Evolutionary conservation across 2,113 vertebrate species (phyloP).

Genomic region (Melanocharis versteri): DNA sequence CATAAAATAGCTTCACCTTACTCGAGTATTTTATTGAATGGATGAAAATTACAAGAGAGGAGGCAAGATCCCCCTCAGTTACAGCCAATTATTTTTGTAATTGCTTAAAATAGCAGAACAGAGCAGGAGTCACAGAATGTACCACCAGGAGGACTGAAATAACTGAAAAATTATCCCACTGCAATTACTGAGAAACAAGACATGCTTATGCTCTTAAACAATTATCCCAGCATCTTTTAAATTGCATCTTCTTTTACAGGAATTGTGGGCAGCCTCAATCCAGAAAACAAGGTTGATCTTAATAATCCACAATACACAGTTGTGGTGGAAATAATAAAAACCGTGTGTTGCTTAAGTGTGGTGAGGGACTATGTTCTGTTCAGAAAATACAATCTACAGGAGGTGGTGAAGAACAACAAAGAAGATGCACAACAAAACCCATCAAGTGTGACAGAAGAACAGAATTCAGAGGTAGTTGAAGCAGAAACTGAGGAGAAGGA

Average conservation of each 20-base stretch:
- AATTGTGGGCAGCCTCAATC: slow-evolving; percentile 87
- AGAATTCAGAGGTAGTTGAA: background rate
- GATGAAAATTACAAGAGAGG: background rate
- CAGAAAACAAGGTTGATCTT: slow-evolving; percentile 92
- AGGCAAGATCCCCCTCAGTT: background rate
- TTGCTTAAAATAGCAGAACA: background rate
- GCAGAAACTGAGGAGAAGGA: background rate
- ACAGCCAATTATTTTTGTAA: background rate
- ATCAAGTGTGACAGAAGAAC: background rate
- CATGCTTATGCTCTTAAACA: background rate
- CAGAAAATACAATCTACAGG: slow-evolving; percentile 94
- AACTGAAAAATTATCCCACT: background rate
- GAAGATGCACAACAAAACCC: slow-evolving; percentile 18
- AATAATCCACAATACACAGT: slow-evolving; percentile 88
- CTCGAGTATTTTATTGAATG: rapidly evolving
- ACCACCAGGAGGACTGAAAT: background rate
- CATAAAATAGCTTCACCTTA: background rate
- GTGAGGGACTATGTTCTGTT: slow-evolving; percentile 89
- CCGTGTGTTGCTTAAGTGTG: slow-evolving; percentile 90
- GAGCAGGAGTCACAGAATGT: background rate
- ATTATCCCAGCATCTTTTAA: background rate
- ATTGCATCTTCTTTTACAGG: slow-evolving; percentile 70
- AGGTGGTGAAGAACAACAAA: slow-evolving; percentile 82
- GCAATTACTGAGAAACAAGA: background rate
- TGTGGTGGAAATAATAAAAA: slow-evolving; percentile 94